phyloP scores from a whole-genome alignment of 2,113 vertebrate genomes.

The Ptyas mucosa region DNA sequence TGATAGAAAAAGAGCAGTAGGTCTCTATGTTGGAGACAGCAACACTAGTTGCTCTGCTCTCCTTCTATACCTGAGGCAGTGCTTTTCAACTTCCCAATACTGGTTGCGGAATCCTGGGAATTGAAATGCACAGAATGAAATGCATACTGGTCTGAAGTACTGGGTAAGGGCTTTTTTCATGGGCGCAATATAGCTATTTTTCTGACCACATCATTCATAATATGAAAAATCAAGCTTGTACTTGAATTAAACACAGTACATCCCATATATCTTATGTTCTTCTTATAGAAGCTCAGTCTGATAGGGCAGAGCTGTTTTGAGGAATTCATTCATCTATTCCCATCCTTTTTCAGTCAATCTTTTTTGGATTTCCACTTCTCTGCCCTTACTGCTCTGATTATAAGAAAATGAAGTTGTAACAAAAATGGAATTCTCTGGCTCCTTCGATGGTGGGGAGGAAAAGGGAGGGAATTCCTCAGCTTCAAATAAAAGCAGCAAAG shows the following conservation, averaged over 20 bases:
- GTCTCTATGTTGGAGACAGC: not conserved
- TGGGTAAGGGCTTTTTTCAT: not conserved
- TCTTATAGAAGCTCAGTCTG: not conserved
- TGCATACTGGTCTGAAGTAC: not conserved
- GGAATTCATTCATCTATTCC: no score
- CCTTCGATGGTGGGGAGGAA: not conserved
- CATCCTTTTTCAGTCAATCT: no score
- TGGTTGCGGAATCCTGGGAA: not conserved
- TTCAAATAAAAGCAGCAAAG: not conserved
- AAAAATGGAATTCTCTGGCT: not conserved
- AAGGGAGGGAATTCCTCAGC: not conserved
- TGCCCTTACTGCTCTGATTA: not conserved
- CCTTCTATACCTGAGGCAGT: not conserved
- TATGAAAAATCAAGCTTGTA: not conserved
- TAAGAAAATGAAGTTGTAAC: no score
- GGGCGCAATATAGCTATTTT: not conserved
- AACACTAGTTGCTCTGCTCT: not conserved
- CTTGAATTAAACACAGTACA: not conserved
- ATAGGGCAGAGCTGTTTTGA: not conserved
- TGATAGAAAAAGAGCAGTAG: not conserved
- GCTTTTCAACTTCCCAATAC: not conserved
- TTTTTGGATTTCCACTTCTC: no score
- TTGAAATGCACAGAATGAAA: not conserved
- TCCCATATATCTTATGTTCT: not conserved
- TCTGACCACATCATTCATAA: not conserved